Evolutionary conservation across 2,113 vertebrate genomes (phyloP), one percentile per base, ranked within the genome.

Genomic region (Formicarius rufipectus): DNA sequence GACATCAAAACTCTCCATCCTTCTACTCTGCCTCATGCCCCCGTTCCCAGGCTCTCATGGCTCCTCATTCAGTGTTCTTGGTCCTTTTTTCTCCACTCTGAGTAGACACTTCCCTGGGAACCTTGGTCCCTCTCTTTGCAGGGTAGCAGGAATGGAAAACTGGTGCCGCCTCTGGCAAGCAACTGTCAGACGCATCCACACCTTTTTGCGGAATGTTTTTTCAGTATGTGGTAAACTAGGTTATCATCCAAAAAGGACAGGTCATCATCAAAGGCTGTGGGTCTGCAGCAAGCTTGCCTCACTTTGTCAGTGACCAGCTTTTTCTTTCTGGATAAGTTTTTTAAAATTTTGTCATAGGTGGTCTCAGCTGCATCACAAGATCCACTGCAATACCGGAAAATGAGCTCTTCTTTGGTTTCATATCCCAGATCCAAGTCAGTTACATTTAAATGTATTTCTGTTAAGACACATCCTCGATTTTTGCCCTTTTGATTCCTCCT

Each of bases 371-470:
- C 98, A 6, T 98, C 98, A 35, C 99, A 99, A 66, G 99, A 99
- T 67, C 99, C 99, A 12, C 99, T 99, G 98, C 99, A 99, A 97
- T 99, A 99, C 81, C 99, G 97, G 91, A 99, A 99, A 93, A 99
- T 99, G 31, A 99, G 97, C 96, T 99, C 99, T 98, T 99, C 99
- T 98, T 99, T 99, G 97, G 99, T 99, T 98, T 98, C 98, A 4
- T 99, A 99, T 89, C 99, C 99, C 97, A 99, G 97, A 87, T 98
- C 99, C 98, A 99, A 97, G 97, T 99, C 99, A 18, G 99, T 99
- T 92, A 99, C 99, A 0, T 99, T 99, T 91, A 99, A 98, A 93
- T 99, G 99, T 91, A 99, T 98, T 91, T 99, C 98, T 71, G 99
- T 99, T 39, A 99, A 98, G 94, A 99, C 98, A 90, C 99, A 99